Evolutionary conservation across 2,888 invertebrate genomes (phyloP), one percentile per base, ranked within the genome.

Genomic region (Athripsodes cinereus): DNA sequence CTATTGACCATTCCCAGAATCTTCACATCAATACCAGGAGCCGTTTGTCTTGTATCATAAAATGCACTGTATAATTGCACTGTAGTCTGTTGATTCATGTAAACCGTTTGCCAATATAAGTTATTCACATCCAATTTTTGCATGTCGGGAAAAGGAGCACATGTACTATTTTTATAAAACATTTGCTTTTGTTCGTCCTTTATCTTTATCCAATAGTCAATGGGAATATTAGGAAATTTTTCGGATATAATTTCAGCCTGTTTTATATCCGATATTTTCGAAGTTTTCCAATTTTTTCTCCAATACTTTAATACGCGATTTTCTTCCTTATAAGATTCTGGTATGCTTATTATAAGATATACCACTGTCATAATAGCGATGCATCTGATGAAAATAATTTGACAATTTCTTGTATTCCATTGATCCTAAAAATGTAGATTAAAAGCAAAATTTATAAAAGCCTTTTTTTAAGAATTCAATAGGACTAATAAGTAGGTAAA

Each of bases 1-100:
- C 19, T 82, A 74, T 95, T 88, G 70, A 94, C 92, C 87, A 95
- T 94, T 49, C 86, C 88, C 47, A 95, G 80, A 52, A 95, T 84
- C 47, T 94, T 81, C 46, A 92, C 87, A 1, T 90, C 88, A 10
- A 92, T 91, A 0, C 91, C 92, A 52, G 84, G 76, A 56, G 91
- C 40, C 2, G 92, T 92, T 19, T 87, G 82, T 18, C 86, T 81
- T 58, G 84, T 79, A 55, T 83, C 82, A 71, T 87, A 87, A 16
- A 83, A 82, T 63, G 83, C 81, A 0, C 51, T 52, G 19, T 47
- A 57, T 6, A 57, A 13, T 21, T 52, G 47, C 8, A 57, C 35
- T 16, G 35, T 26, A 5, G 52, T 31, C 16, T 11, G 5, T 11
- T 52, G 19, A 1, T 6, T 19, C 20, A 40, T 22, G 18, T 22